phyloP scores from a whole-genome alignment of 1,140 invertebrate species.

The Drosophila lowei region DNA sequence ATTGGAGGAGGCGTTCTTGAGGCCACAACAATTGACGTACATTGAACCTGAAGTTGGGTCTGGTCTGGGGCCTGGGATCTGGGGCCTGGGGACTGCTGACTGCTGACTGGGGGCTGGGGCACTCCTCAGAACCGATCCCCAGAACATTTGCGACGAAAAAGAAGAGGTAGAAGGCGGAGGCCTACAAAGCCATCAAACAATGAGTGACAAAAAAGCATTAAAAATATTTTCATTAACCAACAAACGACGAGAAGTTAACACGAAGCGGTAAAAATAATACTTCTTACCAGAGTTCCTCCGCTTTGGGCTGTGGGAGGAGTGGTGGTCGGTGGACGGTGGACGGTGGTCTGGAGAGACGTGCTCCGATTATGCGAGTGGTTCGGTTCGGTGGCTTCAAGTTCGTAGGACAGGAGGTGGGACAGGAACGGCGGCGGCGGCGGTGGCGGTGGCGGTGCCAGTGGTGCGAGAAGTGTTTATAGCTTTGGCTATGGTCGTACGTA shows the following conservation, averaged over 20 bases:
- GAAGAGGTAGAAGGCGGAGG: background rate
- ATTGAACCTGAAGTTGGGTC: slow-evolving; percentile 43
- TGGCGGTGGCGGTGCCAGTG: slow-evolving; percentile 6
- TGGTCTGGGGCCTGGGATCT: too few relatives aligned
- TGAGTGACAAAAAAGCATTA: slow-evolving; percentile 11
- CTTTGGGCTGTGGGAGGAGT: too few relatives aligned
- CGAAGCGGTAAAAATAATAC: slow-evolving; percentile 15
- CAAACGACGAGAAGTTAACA: slow-evolving; percentile 8
- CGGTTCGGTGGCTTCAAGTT: background rate
- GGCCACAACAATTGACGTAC: slow-evolving; percentile 39
- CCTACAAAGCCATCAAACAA: slow-evolving; percentile 7
- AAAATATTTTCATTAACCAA: slow-evolving; percentile 38
- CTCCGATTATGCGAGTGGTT: slow-evolving; percentile 57
- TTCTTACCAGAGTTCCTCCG: background rate
- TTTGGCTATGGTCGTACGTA: slow-evolving; percentile 10
- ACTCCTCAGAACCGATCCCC: slow-evolving; percentile 43
- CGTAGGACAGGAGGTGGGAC: too few relatives aligned
- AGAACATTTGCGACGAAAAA: slow-evolving; percentile 8
- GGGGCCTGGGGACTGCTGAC: too few relatives aligned
- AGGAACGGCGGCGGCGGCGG: background rate
- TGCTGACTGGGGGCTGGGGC: slow-evolving; percentile 10
- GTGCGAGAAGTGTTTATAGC: slow-evolving; percentile 30
- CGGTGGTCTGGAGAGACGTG: slow-evolving; percentile 41
- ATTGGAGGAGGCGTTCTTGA: slow-evolving; percentile 35
- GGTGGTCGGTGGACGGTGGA: background rate